Percentiles rank a stretch among this genome's conserved stretches.
phyloP scores from a whole-genome alignment of 35 echinoderm and acorn worm species.

The Holothuria glaberrima region DNA sequence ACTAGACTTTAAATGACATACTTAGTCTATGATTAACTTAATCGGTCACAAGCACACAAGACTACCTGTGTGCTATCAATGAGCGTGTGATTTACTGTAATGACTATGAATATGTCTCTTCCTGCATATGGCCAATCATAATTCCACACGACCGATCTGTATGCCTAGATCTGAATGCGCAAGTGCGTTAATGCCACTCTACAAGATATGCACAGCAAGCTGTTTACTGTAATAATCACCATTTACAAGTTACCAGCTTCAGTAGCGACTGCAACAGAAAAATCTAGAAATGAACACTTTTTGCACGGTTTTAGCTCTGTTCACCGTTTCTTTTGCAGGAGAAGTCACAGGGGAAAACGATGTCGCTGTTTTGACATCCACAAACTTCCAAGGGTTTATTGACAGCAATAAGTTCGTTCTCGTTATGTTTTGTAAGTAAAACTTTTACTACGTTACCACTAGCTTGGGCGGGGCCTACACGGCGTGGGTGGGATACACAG shows the following conservation, averaged over 20 bases:
- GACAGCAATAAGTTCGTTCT: slow-evolving; percentile 62
- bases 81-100: no score
- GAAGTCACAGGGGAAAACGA: slow-evolving; percentile 69
- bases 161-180: background rate
- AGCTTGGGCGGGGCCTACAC: no score
- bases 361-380: slow-evolving; percentile 68
- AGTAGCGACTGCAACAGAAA: background rate
- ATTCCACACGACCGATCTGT: slow-evolving; percentile 52
- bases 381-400: slow-evolving; percentile 58
- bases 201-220: background rate
- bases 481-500: no score
- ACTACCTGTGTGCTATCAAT: no score
- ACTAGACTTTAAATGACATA: no score
- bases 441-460: no score
- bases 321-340: slow-evolving; percentile 34
- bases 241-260: slow-evolving; percentile 5
- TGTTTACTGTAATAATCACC: background rate
- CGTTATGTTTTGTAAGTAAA: slow-evolving; percentile 91
- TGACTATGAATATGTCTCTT: no score
- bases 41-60: no score
- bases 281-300: slow-evolving; percentile 76
- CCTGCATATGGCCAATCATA: slow-evolving; percentile 3
- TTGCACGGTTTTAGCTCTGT: slow-evolving; percentile 35
- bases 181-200: background rate
- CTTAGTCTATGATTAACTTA: no score